A percentile compares a stretch with the other conserved stretches of the same genome.
phyloP scores from a whole-genome alignment of 2,888 invertebrate genomes.

The Erebia aethiops region DNA sequence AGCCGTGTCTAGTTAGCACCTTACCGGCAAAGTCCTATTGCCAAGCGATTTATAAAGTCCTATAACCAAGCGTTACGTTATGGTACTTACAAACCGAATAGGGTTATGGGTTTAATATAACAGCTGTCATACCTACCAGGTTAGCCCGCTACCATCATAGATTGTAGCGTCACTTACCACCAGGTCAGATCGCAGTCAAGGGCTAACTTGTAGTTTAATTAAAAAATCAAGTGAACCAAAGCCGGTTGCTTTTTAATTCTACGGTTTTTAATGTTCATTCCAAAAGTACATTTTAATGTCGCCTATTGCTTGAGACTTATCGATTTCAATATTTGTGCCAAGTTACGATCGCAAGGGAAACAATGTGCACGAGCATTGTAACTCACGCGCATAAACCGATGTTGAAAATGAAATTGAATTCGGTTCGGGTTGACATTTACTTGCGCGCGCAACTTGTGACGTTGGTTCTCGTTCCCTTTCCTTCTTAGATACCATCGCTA shows the following conservation, averaged over 20 bases:
- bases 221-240: background rate
- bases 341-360: constrained; percentile 36
- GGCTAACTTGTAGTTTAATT: no score
- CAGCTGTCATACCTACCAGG: no score
- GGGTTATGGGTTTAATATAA: no score
- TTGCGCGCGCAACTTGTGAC: constrained; percentile 57
- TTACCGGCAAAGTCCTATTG: no score
- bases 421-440: constrained; percentile 70
- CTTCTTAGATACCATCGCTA: constrained; percentile 44
- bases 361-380: constrained; percentile 62
- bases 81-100: no score
- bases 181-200: no score
- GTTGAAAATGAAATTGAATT: constrained; percentile 71
- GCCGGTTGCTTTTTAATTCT: constrained; percentile 13
- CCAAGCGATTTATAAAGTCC: no score
- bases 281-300: constrained; percentile 27
- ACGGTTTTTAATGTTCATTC: constrained; percentile 16
- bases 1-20: no score
- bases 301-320: constrained; percentile 12
- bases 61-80: no score
- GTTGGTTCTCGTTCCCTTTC: constrained; percentile 56
- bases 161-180: no score
- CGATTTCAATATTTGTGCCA: constrained; percentile 32
- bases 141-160: no score
- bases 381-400: constrained; percentile 66